Evolutionary conservation across 1,140 invertebrate species (phyloP).

Genomic region (Trissolcus basalis): DNA sequence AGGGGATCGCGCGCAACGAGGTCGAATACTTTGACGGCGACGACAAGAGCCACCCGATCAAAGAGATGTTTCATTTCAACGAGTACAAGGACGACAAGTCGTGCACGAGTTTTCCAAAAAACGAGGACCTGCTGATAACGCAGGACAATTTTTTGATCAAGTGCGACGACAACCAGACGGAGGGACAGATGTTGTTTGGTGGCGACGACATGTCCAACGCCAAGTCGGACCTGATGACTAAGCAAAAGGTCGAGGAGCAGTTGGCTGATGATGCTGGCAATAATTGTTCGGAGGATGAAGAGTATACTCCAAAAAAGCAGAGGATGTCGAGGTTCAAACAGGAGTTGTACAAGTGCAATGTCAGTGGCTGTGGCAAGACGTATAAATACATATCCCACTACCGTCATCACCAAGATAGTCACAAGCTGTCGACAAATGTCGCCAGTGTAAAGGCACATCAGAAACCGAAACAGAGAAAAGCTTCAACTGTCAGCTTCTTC

Average conservation of each 20-base stretch:
- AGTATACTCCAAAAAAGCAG: constrained; percentile 74
- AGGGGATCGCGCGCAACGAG: constrained; percentile 64
- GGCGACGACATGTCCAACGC: constrained; percentile 37
- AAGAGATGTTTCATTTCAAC: constrained; percentile 53
- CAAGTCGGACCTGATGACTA: constrained; percentile 61
- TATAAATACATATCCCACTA: constrained; percentile 76
- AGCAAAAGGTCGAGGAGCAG: constrained; percentile 64
- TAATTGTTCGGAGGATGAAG: constrained; percentile 71
- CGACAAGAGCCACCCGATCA: constrained; percentile 27
- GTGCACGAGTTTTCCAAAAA: constrained; percentile 60
- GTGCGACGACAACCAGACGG: constrained; percentile 50
- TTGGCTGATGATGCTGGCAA: constrained; percentile 59
- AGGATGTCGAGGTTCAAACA: constrained; percentile 73
- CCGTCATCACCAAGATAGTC: constrained; percentile 74
- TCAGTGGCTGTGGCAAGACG: constrained; percentile 72
- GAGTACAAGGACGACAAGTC: constrained; percentile 55
- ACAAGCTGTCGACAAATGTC: constrained; percentile 66
- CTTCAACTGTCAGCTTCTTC: constrained; percentile 73
- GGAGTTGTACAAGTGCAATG: constrained; percentile 70
- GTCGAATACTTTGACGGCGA: constrained; percentile 62
- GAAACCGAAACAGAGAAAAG: constrained; percentile 68
- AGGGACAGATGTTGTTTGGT: no score
- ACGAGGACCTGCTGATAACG: constrained; percentile 66
- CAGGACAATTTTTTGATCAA: constrained; percentile 70
- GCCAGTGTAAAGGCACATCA: constrained; percentile 57